These are phyloP conservation scores for Theristicus caerulescens DNA, from an alignment of 2,113 vertebrate species.

Conservation along the genomic window DNA sequence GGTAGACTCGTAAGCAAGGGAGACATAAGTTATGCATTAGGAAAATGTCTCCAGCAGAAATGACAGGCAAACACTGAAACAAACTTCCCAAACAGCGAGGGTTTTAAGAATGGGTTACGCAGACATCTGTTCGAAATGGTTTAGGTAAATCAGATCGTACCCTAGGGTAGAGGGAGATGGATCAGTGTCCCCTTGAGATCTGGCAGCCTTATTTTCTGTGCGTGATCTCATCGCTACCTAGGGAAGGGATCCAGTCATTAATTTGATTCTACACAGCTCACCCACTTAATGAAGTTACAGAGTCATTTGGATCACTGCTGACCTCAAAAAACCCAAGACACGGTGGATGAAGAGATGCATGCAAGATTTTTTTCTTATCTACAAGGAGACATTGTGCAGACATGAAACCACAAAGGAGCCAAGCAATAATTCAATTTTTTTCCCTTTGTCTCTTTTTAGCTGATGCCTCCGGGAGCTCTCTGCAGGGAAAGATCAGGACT, in stretches of 20 bases:
- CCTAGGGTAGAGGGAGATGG: background rate
- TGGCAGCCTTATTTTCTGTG: background rate
- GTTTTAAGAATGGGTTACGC: background rate
- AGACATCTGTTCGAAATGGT: background rate
- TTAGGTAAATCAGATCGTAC: background rate
- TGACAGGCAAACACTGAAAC: background rate
- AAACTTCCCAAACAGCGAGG: background rate
- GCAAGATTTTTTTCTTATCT: background rate
- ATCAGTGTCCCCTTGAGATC: background rate
- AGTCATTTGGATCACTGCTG: background rate
- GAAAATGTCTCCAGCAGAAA: background rate
- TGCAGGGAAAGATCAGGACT: constrained; percentile 82
- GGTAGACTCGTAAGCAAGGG: background rate
- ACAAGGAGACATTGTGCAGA: background rate
- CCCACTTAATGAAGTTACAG: background rate
- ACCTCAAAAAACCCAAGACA: background rate
- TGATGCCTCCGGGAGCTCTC: constrained; percentile 83
- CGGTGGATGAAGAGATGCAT: background rate
- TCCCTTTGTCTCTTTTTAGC: constrained; percentile 59
- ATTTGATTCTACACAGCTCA: background rate
- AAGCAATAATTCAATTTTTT: background rate
- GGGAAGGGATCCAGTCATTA: background rate
- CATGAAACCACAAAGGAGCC: background rate
- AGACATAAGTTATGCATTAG: background rate
- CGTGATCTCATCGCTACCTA: background rate